Conservation (phyloP, 2,888 invertebrate species). For the Gortyna flavago region DNA sequence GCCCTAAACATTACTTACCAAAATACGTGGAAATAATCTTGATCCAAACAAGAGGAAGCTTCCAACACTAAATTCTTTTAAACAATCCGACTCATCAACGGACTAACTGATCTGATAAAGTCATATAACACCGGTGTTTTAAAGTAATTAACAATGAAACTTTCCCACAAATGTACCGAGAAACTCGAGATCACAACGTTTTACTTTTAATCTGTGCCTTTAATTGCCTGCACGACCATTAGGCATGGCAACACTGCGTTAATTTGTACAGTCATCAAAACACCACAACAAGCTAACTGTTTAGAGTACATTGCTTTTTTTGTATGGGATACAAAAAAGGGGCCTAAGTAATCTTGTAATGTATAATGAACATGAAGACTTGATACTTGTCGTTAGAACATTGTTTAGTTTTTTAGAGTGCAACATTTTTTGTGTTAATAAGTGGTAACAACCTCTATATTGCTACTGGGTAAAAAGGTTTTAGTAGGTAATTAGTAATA, state of each 20-base stretch:
- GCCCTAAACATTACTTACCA: neutral
- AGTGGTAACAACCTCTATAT: conserved; percentile 23
- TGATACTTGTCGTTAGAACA: neutral
- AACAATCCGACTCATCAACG: conserved; percentile 57
- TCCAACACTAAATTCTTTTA: conserved; percentile 50
- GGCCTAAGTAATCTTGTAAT: conserved; percentile 13
- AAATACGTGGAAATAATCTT: conserved; percentile 22
- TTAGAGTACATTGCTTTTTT: conserved; percentile 30
- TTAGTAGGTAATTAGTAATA: conserved; percentile 17
- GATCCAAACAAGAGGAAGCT: conserved; percentile 35
- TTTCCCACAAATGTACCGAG: conserved; percentile 73
- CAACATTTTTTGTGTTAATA: conserved; percentile 15
- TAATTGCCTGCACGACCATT: conserved; percentile 66
- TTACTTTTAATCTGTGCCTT: conserved; percentile 69
- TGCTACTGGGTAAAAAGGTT: conserved; percentile 18
- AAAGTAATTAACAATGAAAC: conserved; percentile 70
- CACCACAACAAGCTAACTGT: conserved; percentile 15
- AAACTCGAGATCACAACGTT: conserved; percentile 66
- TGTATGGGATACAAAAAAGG: neutral
- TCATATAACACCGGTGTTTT: conserved; percentile 55
- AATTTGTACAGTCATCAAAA: conserved; percentile 51
- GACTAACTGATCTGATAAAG: conserved; percentile 59
- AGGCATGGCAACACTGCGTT: conserved; percentile 56
- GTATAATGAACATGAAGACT: neutral
- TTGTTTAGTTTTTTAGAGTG: conserved; percentile 23